Conservation (phyloP, 2,113 vertebrate genomes). For the Origma solitaria region DNA sequence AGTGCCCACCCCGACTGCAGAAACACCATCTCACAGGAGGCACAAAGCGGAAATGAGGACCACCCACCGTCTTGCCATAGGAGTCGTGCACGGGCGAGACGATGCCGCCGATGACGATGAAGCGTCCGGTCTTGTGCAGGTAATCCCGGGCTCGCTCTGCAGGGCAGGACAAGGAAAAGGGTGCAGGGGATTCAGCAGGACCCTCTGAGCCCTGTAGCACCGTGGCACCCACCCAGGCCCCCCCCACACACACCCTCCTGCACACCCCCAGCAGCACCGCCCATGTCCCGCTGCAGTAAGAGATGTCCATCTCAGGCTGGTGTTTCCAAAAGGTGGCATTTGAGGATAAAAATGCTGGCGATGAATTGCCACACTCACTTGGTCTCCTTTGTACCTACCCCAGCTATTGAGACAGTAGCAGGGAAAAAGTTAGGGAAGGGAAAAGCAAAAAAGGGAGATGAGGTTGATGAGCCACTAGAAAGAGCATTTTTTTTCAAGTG, state of each 20-base stretch:
- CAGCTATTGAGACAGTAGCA: neutral
- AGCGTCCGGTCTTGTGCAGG: constrained; percentile 91
- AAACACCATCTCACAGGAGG: neutral
- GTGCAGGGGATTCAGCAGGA: neutral
- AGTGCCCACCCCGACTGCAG: neutral
- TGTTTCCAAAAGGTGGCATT: neutral
- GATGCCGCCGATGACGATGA: constrained; percentile 97
- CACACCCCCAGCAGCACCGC: rapidly evolving
- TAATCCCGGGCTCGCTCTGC: constrained; percentile 93
- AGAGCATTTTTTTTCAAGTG: neutral
- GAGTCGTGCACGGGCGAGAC: constrained; percentile 97
- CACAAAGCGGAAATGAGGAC: neutral
- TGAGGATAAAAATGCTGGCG: neutral
- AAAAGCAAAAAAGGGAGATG: neutral
- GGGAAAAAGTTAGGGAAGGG: neutral
- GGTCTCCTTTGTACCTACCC: neutral
- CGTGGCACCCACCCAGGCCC: neutral
- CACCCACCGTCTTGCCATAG: constrained; percentile 90
- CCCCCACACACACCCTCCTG: rapidly evolving
- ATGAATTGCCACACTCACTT: neutral
- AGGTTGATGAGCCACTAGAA: neutral
- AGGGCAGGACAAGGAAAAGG: neutral
- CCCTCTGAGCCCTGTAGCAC: rapidly evolving
- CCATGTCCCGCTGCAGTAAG: rapidly evolving
- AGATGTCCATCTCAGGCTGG: neutral